Percentiles rank a stretch among this genome's conserved stretches.
Conservation (phyloP, 1,140 invertebrate genomes). For the Drosophila asahinai region DNA sequence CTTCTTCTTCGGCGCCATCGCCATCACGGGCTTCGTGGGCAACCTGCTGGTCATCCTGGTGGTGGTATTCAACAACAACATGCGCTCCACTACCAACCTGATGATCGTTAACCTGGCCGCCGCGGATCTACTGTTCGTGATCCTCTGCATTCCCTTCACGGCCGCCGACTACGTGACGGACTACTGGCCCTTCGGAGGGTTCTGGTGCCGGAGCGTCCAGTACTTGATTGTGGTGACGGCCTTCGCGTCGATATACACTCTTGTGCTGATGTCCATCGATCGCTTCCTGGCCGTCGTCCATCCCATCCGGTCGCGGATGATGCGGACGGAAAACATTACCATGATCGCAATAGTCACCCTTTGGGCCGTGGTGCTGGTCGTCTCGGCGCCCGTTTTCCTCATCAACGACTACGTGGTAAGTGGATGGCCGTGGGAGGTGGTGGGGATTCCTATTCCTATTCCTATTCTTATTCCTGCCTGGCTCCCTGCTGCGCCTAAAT, state of each 20-base stretch:
- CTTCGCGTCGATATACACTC: conserved; percentile 96
- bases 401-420: conserved; percentile 89
- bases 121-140: conserved; percentile 96
- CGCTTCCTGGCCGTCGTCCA: conserved; percentile 97
- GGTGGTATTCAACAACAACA: conserved; percentile 93
- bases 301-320: conserved; percentile 93
- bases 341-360: conserved; percentile 90
- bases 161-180: conserved; percentile 92
- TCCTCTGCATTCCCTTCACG: conserved; percentile 98
- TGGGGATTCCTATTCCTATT: conserved; percentile 15
- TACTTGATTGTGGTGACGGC: conserved; percentile 94
- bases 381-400: conserved; percentile 90
- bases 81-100: conserved; percentile 97
- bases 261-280: conserved; percentile 98
- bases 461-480: neutral
- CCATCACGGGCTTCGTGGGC: conserved; percentile 94
- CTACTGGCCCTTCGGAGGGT: conserved; percentile 95
- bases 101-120: conserved; percentile 95
- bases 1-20: conserved; percentile 94
- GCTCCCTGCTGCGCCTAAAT: conserved; percentile 68
- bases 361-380: conserved; percentile 92
- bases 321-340: conserved; percentile 94
- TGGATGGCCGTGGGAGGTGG: conserved; percentile 7
- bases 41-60: conserved; percentile 94
- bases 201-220: conserved; percentile 94